A percentile compares a stretch with the other conserved stretches of the same genome.
phyloP scores from a whole-genome alignment of 2,113 vertebrate genomes.

The Callipepla californica region DNA sequence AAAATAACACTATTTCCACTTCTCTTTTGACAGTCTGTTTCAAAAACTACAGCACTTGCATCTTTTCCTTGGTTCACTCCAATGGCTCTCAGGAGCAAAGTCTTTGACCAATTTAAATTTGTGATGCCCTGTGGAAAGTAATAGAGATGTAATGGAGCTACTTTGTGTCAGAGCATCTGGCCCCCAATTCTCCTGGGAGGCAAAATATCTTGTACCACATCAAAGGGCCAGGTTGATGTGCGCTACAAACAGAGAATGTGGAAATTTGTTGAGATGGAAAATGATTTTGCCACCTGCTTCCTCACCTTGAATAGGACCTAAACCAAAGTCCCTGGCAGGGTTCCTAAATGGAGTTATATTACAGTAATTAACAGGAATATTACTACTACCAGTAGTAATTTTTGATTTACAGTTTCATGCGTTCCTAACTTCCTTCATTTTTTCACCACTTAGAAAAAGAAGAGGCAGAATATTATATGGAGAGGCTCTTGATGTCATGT shows the following conservation, averaged over 20 bases:
- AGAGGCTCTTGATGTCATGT: background rate
- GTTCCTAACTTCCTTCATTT: background rate
- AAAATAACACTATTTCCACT: background rate
- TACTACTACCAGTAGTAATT: background rate
- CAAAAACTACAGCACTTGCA: background rate
- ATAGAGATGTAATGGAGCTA: conserved; percentile 40
- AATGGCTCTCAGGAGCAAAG: background rate
- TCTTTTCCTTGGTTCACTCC: background rate
- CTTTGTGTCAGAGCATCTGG: conserved; percentile 58
- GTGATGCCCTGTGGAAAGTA: background rate
- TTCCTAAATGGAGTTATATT: conserved; percentile 5
- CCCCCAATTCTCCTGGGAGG: conserved; percentile 51
- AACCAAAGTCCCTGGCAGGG: conserved; percentile 35
- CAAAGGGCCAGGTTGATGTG: conserved; percentile 33
- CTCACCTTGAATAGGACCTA: conserved; percentile 45
- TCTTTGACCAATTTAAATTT: conserved; percentile 29
- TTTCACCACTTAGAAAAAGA: background rate
- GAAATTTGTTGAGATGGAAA: conserved; percentile 42
- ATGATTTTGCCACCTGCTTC: conserved; percentile 58
- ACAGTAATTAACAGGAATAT: conserved; percentile 26
- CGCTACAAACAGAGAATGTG: conserved; percentile 29
- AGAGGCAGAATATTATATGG: background rate
- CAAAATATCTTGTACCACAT: conserved; percentile 42
- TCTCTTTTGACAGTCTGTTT: background rate
- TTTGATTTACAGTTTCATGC: background rate